Evolutionary conservation across 2,797 vertebrate genomes (phyloP).

Genomic region (Cuniculus paca): DNA sequence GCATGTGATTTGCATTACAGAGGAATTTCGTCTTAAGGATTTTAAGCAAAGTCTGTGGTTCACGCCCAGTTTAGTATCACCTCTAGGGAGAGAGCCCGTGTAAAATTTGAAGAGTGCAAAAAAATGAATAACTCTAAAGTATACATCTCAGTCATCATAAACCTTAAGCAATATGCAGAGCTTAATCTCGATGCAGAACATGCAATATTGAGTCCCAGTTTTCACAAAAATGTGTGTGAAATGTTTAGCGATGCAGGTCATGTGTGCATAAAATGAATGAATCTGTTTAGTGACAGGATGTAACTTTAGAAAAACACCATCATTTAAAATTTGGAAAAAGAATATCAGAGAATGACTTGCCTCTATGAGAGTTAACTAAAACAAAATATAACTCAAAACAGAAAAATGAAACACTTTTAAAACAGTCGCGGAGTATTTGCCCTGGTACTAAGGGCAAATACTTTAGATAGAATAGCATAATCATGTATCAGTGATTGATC

Average conservation of each 20-base stretch:
- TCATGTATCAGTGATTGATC: not conserved
- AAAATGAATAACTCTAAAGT: not conserved
- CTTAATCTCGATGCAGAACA: not conserved
- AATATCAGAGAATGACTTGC: constrained; percentile 29
- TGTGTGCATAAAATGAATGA: constrained; percentile 18
- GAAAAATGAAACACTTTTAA: constrained; percentile 40
- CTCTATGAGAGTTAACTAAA: not conserved
- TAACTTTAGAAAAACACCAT: constrained; percentile 45
- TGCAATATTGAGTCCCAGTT: not conserved
- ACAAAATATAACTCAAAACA: constrained; percentile 29
- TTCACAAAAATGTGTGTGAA: constrained; percentile 41
- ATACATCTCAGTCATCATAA: constrained; percentile 17
- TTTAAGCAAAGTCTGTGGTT: constrained; percentile 35
- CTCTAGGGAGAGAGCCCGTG: constrained; percentile 12
- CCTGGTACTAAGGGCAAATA: not conserved
- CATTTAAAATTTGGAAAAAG: constrained; percentile 43
- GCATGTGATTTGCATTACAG: not conserved
- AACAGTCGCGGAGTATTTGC: not conserved
- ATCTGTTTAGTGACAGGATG: not conserved
- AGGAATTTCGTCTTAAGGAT: constrained; percentile 60
- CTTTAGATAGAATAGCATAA: not conserved
- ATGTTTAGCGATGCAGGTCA: constrained; percentile 25
- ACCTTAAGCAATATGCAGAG: not conserved
- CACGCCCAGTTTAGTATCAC: constrained; percentile 21
- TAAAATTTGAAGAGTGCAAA: constrained; percentile 45